Evolutionary conservation across 2,113 vertebrate species (phyloP).

Genomic region (Pholis gunnellus): DNA sequence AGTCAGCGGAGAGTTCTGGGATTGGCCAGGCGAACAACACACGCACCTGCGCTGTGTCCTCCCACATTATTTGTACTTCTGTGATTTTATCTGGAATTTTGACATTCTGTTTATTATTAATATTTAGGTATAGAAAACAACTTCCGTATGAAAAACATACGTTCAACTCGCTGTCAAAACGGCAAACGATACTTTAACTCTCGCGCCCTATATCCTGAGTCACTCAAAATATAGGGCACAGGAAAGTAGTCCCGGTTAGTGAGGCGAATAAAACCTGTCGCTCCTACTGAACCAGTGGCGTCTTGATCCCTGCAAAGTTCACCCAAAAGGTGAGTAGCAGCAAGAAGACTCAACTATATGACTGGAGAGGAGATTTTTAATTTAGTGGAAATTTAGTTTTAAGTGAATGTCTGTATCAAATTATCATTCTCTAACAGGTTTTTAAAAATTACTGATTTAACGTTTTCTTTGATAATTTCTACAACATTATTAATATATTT

Average conservation of each 20-base stretch:
- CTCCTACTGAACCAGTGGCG: neutral
- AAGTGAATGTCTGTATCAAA: neutral
- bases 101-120: rapidly evolving
- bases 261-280: slow-evolving; percentile 60
- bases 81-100: neutral
- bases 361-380: neutral
- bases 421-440: neutral
- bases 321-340: slow-evolving; percentile 74
- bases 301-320: slow-evolving; percentile 74
- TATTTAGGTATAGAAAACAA: neutral
- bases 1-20: neutral
- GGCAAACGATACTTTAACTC: neutral
- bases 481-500: neutral
- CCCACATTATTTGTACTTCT: neutral
- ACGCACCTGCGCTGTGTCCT: slow-evolving; percentile 25
- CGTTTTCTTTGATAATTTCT: neutral
- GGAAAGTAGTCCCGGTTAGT: slow-evolving; percentile 82
- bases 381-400: neutral
- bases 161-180: neutral
- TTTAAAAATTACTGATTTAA: neutral
- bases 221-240: too few species aligned
- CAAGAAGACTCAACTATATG: neutral
- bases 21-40: slow-evolving; percentile 23
- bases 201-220: slow-evolving; percentile 35
- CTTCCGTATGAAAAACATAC: neutral